phyloP scores from a whole-genome alignment of 2,888 invertebrate genomes.

The Anthrax anthrax region DNA sequence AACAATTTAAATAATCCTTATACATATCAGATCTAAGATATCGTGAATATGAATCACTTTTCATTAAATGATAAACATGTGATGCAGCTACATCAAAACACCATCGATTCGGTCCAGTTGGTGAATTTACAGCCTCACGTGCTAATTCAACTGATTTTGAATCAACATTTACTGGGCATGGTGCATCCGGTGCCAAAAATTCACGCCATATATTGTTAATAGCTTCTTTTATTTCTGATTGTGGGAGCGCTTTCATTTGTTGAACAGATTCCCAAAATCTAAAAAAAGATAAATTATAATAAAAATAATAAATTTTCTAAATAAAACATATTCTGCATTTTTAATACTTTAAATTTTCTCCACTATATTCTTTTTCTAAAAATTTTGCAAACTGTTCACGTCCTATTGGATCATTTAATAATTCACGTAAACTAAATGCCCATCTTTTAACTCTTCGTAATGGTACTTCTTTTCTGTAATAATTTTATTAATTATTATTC shows the following conservation, averaged over 20 bases:
- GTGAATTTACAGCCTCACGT: constrained; percentile 51
- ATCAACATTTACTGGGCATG: constrained; percentile 95
- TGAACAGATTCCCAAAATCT: constrained; percentile 95
- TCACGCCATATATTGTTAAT: constrained; percentile 86
- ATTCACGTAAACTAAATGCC: constrained; percentile 92
- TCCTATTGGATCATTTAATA: constrained; percentile 88
- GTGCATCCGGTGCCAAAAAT: constrained; percentile 85
- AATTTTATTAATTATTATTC: neutral
- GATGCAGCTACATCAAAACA: constrained; percentile 97
- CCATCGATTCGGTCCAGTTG: constrained; percentile 71
- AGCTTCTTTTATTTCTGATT: constrained; percentile 65
- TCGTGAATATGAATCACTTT: constrained; percentile 95
- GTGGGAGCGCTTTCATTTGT: constrained; percentile 76
- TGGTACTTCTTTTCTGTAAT: constrained; percentile 74
- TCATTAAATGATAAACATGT: constrained; percentile 98
- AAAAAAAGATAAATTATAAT: constrained; percentile 6
- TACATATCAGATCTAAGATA: constrained; percentile 98
- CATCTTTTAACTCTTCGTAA: constrained; percentile 87
- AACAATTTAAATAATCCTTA: constrained; percentile 89
- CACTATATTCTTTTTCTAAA: constrained; percentile 95
- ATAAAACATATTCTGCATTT: too few relatives aligned
- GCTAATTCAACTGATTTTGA: constrained; percentile 77
- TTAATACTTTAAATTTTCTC: constrained; percentile 89
- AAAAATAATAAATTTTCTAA: neutral
- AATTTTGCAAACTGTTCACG: constrained; percentile 92